Conservation (phyloP, 2,113 vertebrate species). For the Clarias gariepinus region DNA sequence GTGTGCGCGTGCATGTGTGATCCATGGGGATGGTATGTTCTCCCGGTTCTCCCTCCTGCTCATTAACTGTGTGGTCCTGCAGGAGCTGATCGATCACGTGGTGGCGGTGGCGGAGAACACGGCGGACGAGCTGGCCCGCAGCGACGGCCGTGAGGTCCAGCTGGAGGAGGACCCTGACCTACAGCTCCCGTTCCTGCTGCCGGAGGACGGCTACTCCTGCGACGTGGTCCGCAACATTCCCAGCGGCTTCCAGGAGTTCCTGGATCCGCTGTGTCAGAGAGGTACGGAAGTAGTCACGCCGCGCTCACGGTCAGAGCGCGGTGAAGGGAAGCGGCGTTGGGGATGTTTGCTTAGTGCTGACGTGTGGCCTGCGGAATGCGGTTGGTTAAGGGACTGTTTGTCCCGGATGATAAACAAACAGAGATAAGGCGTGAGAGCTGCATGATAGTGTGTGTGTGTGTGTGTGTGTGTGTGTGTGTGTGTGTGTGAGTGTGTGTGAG, state of each 20-base stretch:
- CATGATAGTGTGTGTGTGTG: not conserved
- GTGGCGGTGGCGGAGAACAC: slow-evolving; percentile 95
- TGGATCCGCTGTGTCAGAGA: slow-evolving; percentile 95
- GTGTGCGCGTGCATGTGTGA: not conserved
- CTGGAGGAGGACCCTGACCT: slow-evolving; percentile 96
- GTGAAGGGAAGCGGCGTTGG: not conserved
- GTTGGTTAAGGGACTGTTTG: slow-evolving; percentile 41
- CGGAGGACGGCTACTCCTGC: slow-evolving; percentile 97
- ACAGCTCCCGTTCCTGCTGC: slow-evolving; percentile 95
- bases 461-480: not conserved
- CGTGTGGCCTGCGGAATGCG: slow-evolving; percentile 49
- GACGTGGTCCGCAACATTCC: slow-evolving; percentile 95
- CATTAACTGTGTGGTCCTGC: not conserved
- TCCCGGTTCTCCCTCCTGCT: not conserved
- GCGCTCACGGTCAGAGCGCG: not conserved
- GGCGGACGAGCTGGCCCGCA: slow-evolving; percentile 92
- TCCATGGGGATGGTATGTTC: too few species aligned
- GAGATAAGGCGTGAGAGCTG: slow-evolving; percentile 7
- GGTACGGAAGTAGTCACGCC: slow-evolving; percentile 67
- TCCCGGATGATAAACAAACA: not conserved
- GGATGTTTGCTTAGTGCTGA: slow-evolving; percentile 45
- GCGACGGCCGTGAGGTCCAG: slow-evolving; percentile 92
- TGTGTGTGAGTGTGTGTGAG: not conserved
- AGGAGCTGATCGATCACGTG: slow-evolving; percentile 95
- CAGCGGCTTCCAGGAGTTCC: slow-evolving; percentile 94